Percentiles rank a stretch among this genome's conserved stretches.
Conservation (phyloP, 1,140 invertebrate genomes). For the Drosophila micromelanica region DNA sequence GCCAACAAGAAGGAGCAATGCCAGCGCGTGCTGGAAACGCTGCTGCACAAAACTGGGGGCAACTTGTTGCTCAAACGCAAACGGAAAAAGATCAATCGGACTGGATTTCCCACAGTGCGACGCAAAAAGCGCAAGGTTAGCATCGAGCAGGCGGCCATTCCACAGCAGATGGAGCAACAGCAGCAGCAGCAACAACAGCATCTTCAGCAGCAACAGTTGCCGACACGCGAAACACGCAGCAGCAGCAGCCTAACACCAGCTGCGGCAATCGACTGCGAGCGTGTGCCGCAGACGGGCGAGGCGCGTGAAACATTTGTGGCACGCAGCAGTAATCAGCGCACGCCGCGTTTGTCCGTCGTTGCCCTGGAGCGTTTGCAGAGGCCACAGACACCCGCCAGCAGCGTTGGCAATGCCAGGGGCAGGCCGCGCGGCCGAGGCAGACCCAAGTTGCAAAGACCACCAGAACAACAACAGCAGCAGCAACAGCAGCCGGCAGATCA, state of each 20-base stretch:
- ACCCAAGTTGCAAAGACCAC: constrained; percentile 38
- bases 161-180: not conserved
- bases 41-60: constrained; percentile 73
- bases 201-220: constrained; percentile 12
- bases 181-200: constrained; percentile 14
- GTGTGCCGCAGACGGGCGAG: constrained; percentile 88
- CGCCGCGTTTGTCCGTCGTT: constrained; percentile 85
- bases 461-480: not conserved
- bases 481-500: not conserved
- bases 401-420: constrained; percentile 5
- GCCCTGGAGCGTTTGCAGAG: constrained; percentile 86
- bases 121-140: constrained; percentile 91
- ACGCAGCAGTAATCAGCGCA: constrained; percentile 84
- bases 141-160: constrained; percentile 36
- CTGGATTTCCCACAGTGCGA: constrained; percentile 93
- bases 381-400: constrained; percentile 70
- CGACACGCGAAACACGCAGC: constrained; percentile 61
- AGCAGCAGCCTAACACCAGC: constrained; percentile 42
- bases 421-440: constrained; percentile 49
- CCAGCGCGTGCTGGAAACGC: constrained; percentile 72
- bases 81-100: constrained; percentile 92
- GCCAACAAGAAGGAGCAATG: constrained; percentile 62
- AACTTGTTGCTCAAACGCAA: constrained; percentile 88
- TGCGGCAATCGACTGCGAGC: constrained; percentile 86
- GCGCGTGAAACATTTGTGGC: constrained; percentile 87